A percentile compares a stretch with the other conserved stretches of the same genome.
Evolutionary conservation across 2,113 vertebrate genomes (phyloP).

Genomic region (Neolamprologus caudopunctatus): DNA sequence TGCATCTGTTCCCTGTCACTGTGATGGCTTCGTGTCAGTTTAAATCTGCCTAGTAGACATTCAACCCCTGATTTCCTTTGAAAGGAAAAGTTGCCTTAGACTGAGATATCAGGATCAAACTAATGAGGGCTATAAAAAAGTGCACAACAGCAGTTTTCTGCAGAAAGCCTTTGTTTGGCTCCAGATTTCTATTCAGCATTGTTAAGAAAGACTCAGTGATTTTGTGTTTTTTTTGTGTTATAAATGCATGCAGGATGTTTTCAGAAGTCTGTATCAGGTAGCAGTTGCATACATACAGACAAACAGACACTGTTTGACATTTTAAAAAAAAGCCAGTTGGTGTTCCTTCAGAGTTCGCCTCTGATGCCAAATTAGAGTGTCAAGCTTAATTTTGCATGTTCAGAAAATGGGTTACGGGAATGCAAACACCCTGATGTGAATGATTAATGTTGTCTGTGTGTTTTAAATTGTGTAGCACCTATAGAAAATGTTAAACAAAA

Average conservation of each 20-base stretch:
- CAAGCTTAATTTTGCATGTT: slow-evolving; percentile 24
- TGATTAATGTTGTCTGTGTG: slow-evolving; percentile 22
- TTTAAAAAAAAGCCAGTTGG: neutral
- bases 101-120: slow-evolving; percentile 65
- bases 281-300: neutral
- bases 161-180: slow-evolving; percentile 40
- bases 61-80: slow-evolving; percentile 33
- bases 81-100: slow-evolving; percentile 67
- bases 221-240: neutral
- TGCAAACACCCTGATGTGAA: slow-evolving; percentile 29
- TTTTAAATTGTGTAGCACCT: slow-evolving; percentile 23
- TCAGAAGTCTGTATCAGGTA: neutral
- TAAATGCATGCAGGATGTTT: slow-evolving; percentile 29
- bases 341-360: neutral
- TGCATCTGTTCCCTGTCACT: slow-evolving; percentile 35
- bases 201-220: neutral
- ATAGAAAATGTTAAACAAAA: neutral
- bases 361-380: neutral
- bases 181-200: slow-evolving; percentile 16
- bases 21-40: slow-evolving; percentile 22
- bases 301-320: neutral
- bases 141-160: slow-evolving; percentile 41
- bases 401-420: neutral
- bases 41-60: slow-evolving; percentile 16
- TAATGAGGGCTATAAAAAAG: slow-evolving; percentile 59